Evolutionary conservation across 2,113 vertebrate genomes (phyloP), one percentile per base, ranked within the genome.

Genomic region (Dicentrarchus labrax): DNA sequence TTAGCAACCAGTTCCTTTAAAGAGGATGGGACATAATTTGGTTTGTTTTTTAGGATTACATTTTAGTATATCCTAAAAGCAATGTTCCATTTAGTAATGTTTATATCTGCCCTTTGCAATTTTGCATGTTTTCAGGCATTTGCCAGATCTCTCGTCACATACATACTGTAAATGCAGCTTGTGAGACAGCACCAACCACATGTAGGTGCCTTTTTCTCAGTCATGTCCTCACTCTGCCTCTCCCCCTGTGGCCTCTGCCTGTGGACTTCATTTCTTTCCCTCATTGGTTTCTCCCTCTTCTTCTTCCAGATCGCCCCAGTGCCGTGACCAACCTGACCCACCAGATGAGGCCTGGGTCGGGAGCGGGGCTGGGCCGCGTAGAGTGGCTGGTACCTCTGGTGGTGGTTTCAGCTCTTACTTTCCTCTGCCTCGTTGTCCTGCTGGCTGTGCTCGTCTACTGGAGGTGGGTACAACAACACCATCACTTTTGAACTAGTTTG

Each of bases 371-470:
- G 8, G 96, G 94, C 83, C 96, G 95, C 90, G 96, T 97, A 96
- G 97, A 97, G 88, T 98, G 97, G 97, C 96, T 98, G 88, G 96
- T 97, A 82, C 97, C 97, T 3, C 93, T 99, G 91, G 95, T 96
- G 77, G 96, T 97, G 92, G 96, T 98, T 22, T 99, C 97, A 56
- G 96, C 97, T 68, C 94, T 98, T 85, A 98, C 97, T 77, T 97
- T 97, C 76, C 90, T 98, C 92, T 98, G 97, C 94, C 96, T 98
- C 88, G 84, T 97, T 76, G 96, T 98, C 47, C 96, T 99, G 87
- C 94, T 98, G 62, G 96, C 96, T 67, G 96, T 98, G 84, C 95
- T 99, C 6, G 93, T 97, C 85, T 98, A 97, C 94, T 99, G 98
- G 97, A 98, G 97, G 98, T 99, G 76, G 94, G 97, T 86, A 9